Evolutionary conservation across 2,113 vertebrate genomes (phyloP).

Genomic region (Saguinus midas): DNA sequence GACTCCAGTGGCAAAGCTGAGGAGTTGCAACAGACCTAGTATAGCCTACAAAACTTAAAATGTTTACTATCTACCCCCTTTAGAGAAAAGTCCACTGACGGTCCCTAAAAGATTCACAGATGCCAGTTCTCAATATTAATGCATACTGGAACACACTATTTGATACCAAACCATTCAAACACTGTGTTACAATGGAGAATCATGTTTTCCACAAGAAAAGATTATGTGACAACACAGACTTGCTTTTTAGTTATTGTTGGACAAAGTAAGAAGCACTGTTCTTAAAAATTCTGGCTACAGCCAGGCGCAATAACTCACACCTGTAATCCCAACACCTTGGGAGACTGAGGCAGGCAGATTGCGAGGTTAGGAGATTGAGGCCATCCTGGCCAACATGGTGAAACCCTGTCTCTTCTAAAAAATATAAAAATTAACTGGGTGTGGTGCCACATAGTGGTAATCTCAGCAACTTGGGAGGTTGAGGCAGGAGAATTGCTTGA

Average conservation of each 20-base stretch:
- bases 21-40: not conserved
- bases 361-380: too few species aligned
- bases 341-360: too few species aligned
- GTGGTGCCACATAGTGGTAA: too few species aligned
- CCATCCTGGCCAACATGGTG: too few species aligned
- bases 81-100: not conserved
- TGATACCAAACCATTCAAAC: not conserved
- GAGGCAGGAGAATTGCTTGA: too few species aligned
- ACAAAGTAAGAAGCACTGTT: not conserved
- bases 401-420: too few species aligned
- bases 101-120: not conserved
- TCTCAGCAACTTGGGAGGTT: too few species aligned
- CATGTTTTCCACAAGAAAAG: not conserved
- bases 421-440: too few species aligned
- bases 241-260: not conserved
- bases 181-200: not conserved
- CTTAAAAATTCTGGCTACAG: not conserved
- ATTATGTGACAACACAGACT: not conserved
- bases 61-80: not conserved
- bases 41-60: not conserved
- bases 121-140: not conserved
- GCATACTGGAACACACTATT: not conserved
- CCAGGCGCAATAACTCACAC: accelerated
- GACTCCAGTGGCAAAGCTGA: not conserved
- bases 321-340: too few species aligned